phyloP scores from a whole-genome alignment of 2,888 invertebrate species.

The Drosophila stalkeri region DNA sequence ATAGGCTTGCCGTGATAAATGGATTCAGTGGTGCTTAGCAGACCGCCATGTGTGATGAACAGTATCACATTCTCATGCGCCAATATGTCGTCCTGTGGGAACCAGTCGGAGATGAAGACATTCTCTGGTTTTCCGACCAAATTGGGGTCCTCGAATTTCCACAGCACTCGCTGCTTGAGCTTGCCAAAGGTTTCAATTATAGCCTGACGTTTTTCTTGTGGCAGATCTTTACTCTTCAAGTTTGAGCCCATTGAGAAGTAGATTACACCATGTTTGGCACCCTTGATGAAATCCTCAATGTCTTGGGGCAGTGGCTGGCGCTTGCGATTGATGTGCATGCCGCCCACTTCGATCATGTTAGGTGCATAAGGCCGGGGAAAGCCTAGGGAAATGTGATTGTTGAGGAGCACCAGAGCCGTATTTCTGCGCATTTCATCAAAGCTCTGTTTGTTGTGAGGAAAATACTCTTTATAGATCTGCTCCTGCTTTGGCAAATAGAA shows the following conservation, averaged over 20 bases:
- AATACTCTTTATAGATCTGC: constrained; percentile 56
- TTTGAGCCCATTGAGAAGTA: constrained; percentile 86
- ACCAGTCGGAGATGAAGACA: constrained; percentile 84
- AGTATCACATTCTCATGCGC: constrained; percentile 85
- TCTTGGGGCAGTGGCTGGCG: constrained; percentile 77
- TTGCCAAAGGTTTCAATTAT: constrained; percentile 72
- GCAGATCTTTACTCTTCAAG: constrained; percentile 75
- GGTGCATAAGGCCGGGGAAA: constrained; percentile 83
- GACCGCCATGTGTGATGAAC: constrained; percentile 86
- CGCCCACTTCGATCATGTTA: constrained; percentile 85
- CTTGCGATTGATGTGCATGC: constrained; percentile 82
- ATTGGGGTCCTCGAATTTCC: constrained; percentile 85
- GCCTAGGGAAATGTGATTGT: constrained; percentile 82
- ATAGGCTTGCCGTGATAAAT: constrained; percentile 86
- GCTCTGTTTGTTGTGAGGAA: constrained; percentile 60
- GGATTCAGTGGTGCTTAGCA: constrained; percentile 85
- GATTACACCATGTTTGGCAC: constrained; percentile 85
- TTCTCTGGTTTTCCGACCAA: constrained; percentile 80
- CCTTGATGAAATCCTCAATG: constrained; percentile 83
- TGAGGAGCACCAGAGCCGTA: constrained; percentile 78
- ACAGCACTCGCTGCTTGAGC: constrained; percentile 84
- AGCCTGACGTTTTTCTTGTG: constrained; percentile 65
- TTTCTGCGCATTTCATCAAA: constrained; percentile 65
- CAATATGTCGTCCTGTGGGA: constrained; percentile 85
- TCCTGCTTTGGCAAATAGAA: constrained; percentile 78